Conservation (phyloP, 1,140 invertebrate species). For the Mizuhopecten yessoensis region DNA sequence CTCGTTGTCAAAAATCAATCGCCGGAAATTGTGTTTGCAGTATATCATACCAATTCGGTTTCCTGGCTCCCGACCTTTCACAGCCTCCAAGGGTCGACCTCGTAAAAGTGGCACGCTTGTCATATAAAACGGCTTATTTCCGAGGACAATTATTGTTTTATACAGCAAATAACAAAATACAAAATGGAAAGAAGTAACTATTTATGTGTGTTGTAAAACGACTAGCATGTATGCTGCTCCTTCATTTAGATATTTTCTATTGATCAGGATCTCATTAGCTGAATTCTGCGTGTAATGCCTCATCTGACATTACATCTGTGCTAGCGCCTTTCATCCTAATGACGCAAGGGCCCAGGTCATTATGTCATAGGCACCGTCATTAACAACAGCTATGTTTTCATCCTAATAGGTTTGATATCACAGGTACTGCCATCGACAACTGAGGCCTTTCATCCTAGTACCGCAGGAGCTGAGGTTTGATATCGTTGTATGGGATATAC, state of each 20-base stretch:
- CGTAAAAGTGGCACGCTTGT: neutral
- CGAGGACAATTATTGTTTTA: neutral
- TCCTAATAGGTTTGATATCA: too few relatives aligned
- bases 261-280: neutral
- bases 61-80: neutral
- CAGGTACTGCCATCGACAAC: too few relatives aligned
- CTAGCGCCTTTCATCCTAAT: too few relatives aligned
- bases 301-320: too few relatives aligned
- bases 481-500: too few relatives aligned
- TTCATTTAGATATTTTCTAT: neutral
- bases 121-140: slow-evolving; percentile 5
- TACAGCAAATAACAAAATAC: neutral
- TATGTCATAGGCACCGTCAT: too few relatives aligned
- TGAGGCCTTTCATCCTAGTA: too few relatives aligned
- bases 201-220: neutral
- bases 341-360: too few relatives aligned
- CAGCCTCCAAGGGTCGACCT: neutral
- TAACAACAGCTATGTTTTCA: too few relatives aligned
- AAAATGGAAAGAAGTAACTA: neutral
- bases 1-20: neutral
- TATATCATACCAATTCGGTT: neutral
- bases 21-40: neutral
- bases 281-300: neutral
- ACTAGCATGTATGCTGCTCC: neutral
- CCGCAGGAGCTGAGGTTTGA: too few relatives aligned